Evolutionary conservation across 2,888 invertebrate genomes (phyloP), one percentile per base, ranked within the genome.

Genomic region (Helleia helle): DNA sequence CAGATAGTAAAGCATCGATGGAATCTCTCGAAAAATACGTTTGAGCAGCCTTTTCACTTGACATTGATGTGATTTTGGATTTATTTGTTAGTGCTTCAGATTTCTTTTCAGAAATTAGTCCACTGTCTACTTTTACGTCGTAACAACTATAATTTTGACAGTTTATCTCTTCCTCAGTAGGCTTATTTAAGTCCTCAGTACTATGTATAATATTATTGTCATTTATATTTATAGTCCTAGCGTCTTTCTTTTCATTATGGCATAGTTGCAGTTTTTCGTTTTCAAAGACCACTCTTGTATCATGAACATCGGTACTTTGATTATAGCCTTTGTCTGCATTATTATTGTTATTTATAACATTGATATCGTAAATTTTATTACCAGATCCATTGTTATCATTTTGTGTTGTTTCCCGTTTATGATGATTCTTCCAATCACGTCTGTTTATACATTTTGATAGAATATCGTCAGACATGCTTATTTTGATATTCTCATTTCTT

Each of bases 381-480:
- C n/a, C n/a, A n/a, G n/a, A n/a, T n/a, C n/a, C n/a, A n/a, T n/a
- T n/a, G 13, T 41, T 44, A 38, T 27, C 40, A 11, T 36, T 27
- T 43, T 58, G 56, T 5, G 49, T 58, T 2, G 38, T 48, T 40
- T 69, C 65, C 0, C 69, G 64, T 50, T 55, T 63, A 1, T 42
- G 45, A 3, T 63, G 58, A 13, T 67, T 58, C 3, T 53, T 63
- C 83, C 83, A 83, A 37, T 73, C 68, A 7, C 83, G 55, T 46
- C 81, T 62, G 2, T 66, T 77, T 3, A 83, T 28, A 44, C 77
- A 83, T 60, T 83, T 84, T 0, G 74, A 65, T 26, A 84, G 44
- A 9, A 83, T 79, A 49, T 83, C 83, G 42, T 84, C 83, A 0
- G 83, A 80, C 59, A 79, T 61, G 40, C 72, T 67, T 1, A 62